phyloP scores from a whole-genome alignment of 2,113 vertebrate species.

The Atractosteus spatula region DNA sequence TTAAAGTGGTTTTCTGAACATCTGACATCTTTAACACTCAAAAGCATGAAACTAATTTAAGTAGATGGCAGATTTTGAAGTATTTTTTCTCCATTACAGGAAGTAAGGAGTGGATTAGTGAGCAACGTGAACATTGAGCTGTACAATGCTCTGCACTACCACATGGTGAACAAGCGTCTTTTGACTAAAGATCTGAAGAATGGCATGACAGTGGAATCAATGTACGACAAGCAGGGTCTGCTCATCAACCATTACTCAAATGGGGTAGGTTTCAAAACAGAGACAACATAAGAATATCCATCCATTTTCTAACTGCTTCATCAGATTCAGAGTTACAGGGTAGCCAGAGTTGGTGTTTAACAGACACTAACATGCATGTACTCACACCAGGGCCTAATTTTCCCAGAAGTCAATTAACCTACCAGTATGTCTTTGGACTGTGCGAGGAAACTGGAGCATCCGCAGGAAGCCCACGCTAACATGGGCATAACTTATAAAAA shows the following conservation, averaged over 20 bases:
- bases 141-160: constrained; percentile 89
- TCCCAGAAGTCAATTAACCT: too few relatives aligned
- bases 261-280: constrained; percentile 71
- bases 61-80: background rate
- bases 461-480: too few relatives aligned
- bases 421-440: too few relatives aligned
- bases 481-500: background rate
- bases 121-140: constrained; percentile 95
- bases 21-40: too few relatives aligned
- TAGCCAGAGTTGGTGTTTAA: background rate
- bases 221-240: constrained; percentile 84
- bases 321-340: too few relatives aligned
- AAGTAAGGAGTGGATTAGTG: constrained; percentile 72
- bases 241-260: constrained; percentile 92
- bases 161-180: constrained; percentile 88
- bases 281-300: too few relatives aligned
- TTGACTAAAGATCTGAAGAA: constrained; percentile 94
- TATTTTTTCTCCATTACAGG: constrained; percentile 50
- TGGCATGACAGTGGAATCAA: constrained; percentile 78
- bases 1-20: too few relatives aligned
- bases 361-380: background rate
- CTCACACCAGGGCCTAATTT: too few relatives aligned
- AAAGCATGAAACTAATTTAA: too few relatives aligned
- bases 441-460: too few relatives aligned
- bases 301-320: too few relatives aligned